Conservation (phyloP, 2,113 vertebrate genomes). For the Centropristis striata region DNA sequence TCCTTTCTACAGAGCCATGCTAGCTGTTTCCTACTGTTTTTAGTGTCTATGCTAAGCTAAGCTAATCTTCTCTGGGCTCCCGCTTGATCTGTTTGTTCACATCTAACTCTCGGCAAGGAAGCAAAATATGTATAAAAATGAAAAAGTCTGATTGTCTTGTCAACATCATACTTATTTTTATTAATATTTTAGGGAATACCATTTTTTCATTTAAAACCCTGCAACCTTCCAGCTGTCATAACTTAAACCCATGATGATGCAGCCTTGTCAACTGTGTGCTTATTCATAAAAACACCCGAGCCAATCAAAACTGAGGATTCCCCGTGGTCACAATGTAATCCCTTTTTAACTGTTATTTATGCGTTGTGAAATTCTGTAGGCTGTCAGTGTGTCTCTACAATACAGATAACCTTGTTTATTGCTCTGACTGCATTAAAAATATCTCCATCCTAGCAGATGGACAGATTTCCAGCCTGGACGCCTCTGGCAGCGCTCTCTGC, state of each 20-base stretch:
- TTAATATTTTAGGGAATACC: background rate
- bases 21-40: background rate
- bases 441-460: constrained; percentile 1
- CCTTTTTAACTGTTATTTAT: constrained; percentile 8
- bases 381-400: background rate
- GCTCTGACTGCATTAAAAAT: constrained; percentile 14
- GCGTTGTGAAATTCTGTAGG: constrained; percentile 2
- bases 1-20: background rate
- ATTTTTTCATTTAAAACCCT: background rate
- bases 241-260: background rate
- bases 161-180: background rate
- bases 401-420: background rate
- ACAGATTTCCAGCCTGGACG: background rate
- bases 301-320: background rate
- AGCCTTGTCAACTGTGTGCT: background rate
- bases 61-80: background rate
- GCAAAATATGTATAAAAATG: background rate
- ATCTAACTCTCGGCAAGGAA: background rate
- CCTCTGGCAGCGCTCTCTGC: background rate
- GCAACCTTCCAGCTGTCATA: background rate
- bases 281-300: background rate
- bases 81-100: background rate
- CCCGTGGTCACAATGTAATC: background rate
- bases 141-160: background rate
- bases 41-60: background rate